Evolutionary conservation across 2,888 invertebrate species (phyloP), one percentile per base, ranked within the genome.

Genomic region (Euzetes globulus): DNA sequence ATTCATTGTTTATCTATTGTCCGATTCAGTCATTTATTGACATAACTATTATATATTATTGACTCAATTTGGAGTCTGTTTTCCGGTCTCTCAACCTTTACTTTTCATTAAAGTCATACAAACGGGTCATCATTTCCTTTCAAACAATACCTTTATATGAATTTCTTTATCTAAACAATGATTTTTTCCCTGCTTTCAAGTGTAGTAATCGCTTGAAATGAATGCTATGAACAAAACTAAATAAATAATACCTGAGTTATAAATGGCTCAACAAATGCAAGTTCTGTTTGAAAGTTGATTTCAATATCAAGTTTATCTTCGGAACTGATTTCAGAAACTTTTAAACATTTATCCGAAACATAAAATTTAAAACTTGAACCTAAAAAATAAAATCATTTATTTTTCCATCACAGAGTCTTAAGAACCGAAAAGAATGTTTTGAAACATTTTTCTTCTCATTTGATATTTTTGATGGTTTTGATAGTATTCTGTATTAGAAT

Each of bases 1-100:
- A 60, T 22, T 47, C 22, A 70, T 45, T 70, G 47, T 70, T 70
- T 70, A 22, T n/a, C 25, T 70, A 70, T 70, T 41, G 45, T 70
- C 70, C 41, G 63, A 65, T 41, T 65, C 70, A 70, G 45, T 70
- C 70, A 70, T 70, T 25, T 70, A 70, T 70, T 70, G 70, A 47
- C 70, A 70, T 47, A 70, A 70, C 37, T 70, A 70, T 41, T 65
- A 65, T 37, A 37, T 45, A 47, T 70, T 70, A 70, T 70, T 70
- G 70, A 70, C 70, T 70, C 37, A 47, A 70, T 70, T 70, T 70
- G 15, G 13, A 70, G 47, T 65, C 65, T 65, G 2, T n/a, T 41
- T 17, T 41, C 41, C 33, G 41, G 37, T 65, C 41, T 63, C 63
- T 41, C 41, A 65, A 65, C 41, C 65, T 65, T 65, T 65, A 37